A percentile compares a stretch with the other conserved stretches of the same genome.
Evolutionary conservation across 1,140 invertebrate genomes (phyloP).

Genomic region (Caenorhabditis inopinata): DNA sequence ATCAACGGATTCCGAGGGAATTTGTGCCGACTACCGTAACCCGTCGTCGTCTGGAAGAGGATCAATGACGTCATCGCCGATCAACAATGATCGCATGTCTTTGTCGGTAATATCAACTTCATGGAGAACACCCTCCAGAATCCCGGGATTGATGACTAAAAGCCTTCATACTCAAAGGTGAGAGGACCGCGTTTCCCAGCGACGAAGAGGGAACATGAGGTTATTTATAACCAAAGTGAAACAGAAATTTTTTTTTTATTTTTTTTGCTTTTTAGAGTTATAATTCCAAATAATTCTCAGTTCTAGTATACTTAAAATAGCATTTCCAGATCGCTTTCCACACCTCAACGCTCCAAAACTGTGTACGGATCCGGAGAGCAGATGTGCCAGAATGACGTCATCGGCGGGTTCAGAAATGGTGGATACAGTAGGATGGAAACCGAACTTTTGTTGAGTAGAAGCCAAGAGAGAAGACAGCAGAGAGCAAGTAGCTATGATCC

Average conservation of each 20-base stretch:
- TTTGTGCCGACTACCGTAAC: not conserved
- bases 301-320: not conserved
- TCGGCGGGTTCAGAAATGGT: no score
- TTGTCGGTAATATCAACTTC: not conserved
- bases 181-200: no score
- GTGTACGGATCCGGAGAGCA: not conserved
- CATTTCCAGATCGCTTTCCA: not conserved
- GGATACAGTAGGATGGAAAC: not conserved
- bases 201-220: no score
- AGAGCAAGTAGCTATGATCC: constrained; percentile 25
- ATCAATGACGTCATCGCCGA: not conserved
- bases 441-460: not conserved
- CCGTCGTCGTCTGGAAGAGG: not conserved
- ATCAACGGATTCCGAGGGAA: not conserved
- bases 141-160: not conserved
- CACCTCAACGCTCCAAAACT: not conserved
- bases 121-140: not conserved
- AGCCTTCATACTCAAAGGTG: not conserved
- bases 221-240: no score
- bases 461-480: not conserved
- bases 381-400: not conserved
- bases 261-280: not conserved
- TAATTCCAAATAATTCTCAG: not conserved
- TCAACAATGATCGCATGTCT: not conserved
- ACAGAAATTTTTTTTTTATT: not conserved